These are phyloP conservation scores for Platysteira castanea DNA, from an alignment of 2,113 vertebrate species.

Conservation along the genomic window DNA sequence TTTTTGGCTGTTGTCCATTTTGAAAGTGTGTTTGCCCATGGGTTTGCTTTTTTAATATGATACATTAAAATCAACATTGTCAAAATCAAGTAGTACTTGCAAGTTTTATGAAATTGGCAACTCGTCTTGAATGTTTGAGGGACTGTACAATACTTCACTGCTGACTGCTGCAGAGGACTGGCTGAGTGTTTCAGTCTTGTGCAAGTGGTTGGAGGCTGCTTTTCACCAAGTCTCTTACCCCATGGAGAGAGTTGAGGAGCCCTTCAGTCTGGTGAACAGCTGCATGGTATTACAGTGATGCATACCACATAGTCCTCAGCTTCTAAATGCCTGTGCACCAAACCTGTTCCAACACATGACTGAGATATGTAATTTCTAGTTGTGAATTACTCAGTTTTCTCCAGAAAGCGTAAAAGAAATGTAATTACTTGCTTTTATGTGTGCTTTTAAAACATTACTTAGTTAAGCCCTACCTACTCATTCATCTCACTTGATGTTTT, in stretches of 20 bases:
- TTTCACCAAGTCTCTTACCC: background rate
- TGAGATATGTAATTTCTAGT: background rate
- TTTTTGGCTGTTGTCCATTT: background rate
- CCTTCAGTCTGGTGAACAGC: constrained; percentile 53
- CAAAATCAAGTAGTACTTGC: background rate
- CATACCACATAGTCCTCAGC: constrained; percentile 39
- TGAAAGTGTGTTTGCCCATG: background rate
- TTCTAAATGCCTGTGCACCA: constrained; percentile 26
- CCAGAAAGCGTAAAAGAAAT: background rate
- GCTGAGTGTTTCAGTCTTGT: constrained; percentile 27
- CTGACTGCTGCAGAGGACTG: constrained; percentile 31
- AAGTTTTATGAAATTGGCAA: background rate
- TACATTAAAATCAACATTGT: background rate
- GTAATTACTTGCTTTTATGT: background rate
- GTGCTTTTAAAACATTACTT: background rate
- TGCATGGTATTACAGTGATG: constrained; percentile 55
- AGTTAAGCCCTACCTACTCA: background rate
- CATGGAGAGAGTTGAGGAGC: background rate
- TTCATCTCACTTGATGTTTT: background rate
- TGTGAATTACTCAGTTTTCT: constrained; percentile 16
- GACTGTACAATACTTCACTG: background rate
- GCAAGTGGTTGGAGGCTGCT: background rate
- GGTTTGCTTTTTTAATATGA: background rate
- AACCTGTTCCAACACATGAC: background rate
- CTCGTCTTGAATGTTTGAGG: constrained; percentile 33